phyloP scores from a whole-genome alignment of 2,797 vertebrate species.

The Nyctalus aviator region DNA sequence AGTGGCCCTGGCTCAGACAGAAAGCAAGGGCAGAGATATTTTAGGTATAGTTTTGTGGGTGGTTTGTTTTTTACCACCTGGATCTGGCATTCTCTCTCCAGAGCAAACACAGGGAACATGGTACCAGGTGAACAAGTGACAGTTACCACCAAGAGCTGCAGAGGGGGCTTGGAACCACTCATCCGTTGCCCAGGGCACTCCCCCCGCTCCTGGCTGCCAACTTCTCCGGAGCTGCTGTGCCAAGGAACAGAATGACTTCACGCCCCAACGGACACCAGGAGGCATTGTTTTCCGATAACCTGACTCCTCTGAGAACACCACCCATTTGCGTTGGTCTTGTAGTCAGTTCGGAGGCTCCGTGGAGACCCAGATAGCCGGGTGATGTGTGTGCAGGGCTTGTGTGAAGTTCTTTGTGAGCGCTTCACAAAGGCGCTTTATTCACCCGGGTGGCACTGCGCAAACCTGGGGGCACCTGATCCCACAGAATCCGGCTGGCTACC shows the following conservation, averaged over 20 bases:
- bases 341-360: background rate
- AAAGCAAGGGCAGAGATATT: background rate
- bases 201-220: background rate
- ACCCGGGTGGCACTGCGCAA: background rate
- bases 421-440: background rate
- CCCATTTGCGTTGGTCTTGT: no score
- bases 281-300: background rate
- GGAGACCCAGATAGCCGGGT: background rate
- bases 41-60: background rate
- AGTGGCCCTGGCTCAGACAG: no score
- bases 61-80: background rate
- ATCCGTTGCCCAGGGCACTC: fast-evolving
- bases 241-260: background rate
- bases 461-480: background rate
- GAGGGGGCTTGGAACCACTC: background rate
- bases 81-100: background rate
- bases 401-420: background rate
- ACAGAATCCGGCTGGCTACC: background rate
- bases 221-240: background rate
- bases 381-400: background rate
- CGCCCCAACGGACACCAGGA: background rate
- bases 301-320: background rate
- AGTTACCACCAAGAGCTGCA: background rate
- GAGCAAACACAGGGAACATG: background rate
- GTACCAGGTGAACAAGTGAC: background rate